These are phyloP conservation scores for Atta cephalotes DNA, from an alignment of 1,140 invertebrate species.

Conservation along the genomic window DNA sequence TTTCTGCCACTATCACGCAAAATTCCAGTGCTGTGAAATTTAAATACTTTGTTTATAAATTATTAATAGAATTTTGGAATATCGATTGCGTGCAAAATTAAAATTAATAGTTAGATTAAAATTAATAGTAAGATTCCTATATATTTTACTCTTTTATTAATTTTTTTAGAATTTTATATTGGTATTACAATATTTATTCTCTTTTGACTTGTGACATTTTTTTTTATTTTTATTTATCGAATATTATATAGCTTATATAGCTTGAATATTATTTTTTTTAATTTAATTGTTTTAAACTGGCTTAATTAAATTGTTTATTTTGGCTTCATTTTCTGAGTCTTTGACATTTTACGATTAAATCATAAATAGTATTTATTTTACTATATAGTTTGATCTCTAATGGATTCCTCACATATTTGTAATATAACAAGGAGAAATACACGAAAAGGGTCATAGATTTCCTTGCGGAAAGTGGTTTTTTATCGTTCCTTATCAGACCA, in stretches of 20 bases:
- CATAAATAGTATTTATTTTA: not conserved
- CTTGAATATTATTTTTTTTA: not conserved
- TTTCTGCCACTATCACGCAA: not conserved
- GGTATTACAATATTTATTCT: not conserved
- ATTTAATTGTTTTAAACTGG: not conserved
- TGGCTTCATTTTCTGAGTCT: not conserved
- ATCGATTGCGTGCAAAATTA: not conserved
- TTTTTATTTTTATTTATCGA: conserved; percentile 12
- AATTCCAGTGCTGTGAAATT: not conserved
- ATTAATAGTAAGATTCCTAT: too few relatives aligned
- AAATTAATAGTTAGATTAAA: not conserved
- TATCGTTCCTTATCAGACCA: conserved; percentile 57
- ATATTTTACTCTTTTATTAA: not conserved
- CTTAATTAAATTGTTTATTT: not conserved
- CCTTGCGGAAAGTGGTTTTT: conserved; percentile 21
- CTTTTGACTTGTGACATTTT: not conserved
- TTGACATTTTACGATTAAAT: not conserved
- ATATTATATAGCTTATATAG: not conserved
- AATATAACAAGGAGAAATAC: conserved; percentile 8
- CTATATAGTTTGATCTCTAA: not conserved
- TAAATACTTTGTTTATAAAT: not conserved
- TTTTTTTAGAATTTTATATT: conserved; percentile 9
- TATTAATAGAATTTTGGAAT: not conserved
- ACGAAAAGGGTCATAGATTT: conserved; percentile 20
- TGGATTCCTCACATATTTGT: conserved; percentile 14